Conservation (phyloP, 2,797 vertebrate species). For the Pelodytes ibericus region DNA sequence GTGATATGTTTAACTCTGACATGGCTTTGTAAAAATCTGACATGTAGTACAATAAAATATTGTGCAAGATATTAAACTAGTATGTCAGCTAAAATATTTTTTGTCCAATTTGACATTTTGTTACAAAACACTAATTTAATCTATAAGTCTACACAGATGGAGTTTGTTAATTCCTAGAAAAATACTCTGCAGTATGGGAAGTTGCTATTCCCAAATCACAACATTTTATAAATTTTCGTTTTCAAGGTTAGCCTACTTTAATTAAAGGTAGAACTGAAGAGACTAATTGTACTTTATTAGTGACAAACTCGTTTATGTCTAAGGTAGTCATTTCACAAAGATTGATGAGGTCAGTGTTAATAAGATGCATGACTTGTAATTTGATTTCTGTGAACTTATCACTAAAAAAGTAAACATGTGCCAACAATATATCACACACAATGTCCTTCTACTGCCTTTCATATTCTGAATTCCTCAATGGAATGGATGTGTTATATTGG, state of each 20-base stretch:
- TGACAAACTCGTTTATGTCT: constrained; percentile 61
- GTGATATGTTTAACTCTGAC: no score
- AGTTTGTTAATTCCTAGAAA: no score
- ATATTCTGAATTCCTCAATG: constrained; percentile 36
- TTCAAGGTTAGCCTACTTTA: constrained; percentile 43
- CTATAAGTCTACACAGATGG: no score
- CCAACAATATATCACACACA: constrained; percentile 48
- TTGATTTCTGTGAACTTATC: constrained; percentile 68
- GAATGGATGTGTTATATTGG: constrained; percentile 37
- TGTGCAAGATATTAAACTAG: no score
- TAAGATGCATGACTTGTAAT: constrained; percentile 68
- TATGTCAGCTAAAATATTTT: no score
- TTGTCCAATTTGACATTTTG: no score
- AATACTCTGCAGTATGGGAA: neutral
- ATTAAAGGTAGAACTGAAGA: constrained; percentile 50
- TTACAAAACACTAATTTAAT: no score
- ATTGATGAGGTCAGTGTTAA: constrained; percentile 66
- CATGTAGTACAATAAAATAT: no score
- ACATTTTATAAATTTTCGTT: neutral
- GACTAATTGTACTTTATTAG: constrained; percentile 52
- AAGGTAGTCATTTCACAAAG: constrained; percentile 62
- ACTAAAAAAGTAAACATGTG: constrained; percentile 62
- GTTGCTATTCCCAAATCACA: neutral
- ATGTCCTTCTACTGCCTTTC: constrained; percentile 21
- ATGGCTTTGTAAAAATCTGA: no score